Evolutionary conservation across 2,888 invertebrate genomes (phyloP), one percentile per base, ranked within the genome.

Genomic region (Adelognathus sp.): DNA sequence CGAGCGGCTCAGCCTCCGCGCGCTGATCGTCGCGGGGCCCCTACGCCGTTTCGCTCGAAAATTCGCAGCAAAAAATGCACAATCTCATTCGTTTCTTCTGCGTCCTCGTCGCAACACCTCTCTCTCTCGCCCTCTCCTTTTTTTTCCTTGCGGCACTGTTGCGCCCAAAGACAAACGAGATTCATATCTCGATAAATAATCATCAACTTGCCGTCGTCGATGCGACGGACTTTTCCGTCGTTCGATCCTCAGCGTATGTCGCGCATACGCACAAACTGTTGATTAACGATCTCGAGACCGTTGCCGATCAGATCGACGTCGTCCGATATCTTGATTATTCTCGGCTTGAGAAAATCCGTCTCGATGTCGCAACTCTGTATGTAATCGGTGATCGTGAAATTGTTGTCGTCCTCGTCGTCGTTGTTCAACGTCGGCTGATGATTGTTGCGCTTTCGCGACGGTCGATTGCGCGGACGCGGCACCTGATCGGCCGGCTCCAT

Each of bases 401-500:
- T 88, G 61, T 86, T 87, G 36, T 86, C 82, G 9, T 63, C 76
- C n/a, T n/a, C n/a, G n/a, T n/a, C n/a, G n/a, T n/a, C n/a, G n/a
- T n/a, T n/a, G n/a, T n/a, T n/a, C n/a, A 70, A 24, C 61, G 63
- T 54, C 3, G 89, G 85, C 16, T 88, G 85, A 24, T 88, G 86
- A 75, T 88, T n/a, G n/a, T n/a, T 90, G 58, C 89, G 89, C 84
- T 89, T 89, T 36, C 88, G 89, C 16, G 88, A 81, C 5, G 88
- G 86, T 29, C 90, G 90, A 82, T 88, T 90, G 5, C 91, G 88
- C 3, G 90, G 86, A 9, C 91, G 87, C 0, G 91, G 91, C 36
- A 91, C 83, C 80, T 91, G 89, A 84, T 91, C 90, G 14, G 91
- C 90, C 1, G 89, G 90, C 73, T 90, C 90, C 89, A 93, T 88